Evolutionary conservation across 2,113 vertebrate genomes (phyloP), one percentile per base, ranked within the genome.

Genomic region (Bungarus multicinctus): DNA sequence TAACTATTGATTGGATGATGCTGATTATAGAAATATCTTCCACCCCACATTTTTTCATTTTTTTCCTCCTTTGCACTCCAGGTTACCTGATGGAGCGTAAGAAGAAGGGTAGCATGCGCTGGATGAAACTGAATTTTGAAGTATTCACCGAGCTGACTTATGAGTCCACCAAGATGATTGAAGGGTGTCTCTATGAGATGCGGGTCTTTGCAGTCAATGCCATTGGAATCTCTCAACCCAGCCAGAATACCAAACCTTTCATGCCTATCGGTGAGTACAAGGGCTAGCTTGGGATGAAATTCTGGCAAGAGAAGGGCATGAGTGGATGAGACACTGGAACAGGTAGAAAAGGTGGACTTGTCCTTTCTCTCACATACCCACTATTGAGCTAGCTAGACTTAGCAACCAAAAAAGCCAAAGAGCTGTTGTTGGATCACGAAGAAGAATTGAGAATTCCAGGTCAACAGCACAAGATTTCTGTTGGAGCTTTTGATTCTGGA

Each of bases 121-220:
- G 99, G 99, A 99, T 99, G 96, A 99, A 98, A 96, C 97, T 99
- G 91, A 99, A 99, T 96, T 99, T 99, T n/a, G 99, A 99, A 52
- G 97, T 98, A 5, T 98, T 96, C 1, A 97, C 98, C 27, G 98
- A 97, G 14, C 97, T 96, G 1, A 97, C 97, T 0, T 99, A 98
- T 0, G 98, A 99, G 94, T 98, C 98, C 11, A 98, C 98, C 96
- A 98, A 97, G 96, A 99, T 99, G 99, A 98, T 99, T 3, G 99
- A 99, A 95, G 99, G 99, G 0, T 88, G 98, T 0, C 95, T 98
- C 10, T 99, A 99, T 2, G 99, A 99, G 97, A 99, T 99, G 98
- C 97, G 98, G 14, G 98, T 99, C 91, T 99, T 98, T 9, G 98
- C 98, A 0, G 98, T 99, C 96, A 99, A 99, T 0, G 95, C 97